A percentile compares a stretch with the other conserved stretches of the same genome.
Conservation (phyloP, 2,113 vertebrate species). For the Oreotragus oreotragus region DNA sequence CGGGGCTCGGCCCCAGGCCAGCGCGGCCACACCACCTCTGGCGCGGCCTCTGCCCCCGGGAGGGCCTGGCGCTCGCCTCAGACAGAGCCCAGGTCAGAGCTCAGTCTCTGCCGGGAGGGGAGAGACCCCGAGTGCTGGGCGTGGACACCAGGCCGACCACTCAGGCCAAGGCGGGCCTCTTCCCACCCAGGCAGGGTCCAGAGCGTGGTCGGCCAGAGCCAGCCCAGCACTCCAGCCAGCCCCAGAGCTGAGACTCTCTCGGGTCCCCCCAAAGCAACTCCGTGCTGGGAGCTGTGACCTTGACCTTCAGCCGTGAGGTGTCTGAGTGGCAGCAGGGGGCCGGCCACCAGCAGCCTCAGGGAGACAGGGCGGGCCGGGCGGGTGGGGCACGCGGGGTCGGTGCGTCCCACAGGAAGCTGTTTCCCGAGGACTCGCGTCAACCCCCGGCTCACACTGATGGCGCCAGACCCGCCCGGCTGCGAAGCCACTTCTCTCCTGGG, state of each 20-base stretch:
- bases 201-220: not conserved
- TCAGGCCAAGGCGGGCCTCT: not conserved
- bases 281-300: not conserved
- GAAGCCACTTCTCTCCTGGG: not conserved
- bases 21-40: accelerated
- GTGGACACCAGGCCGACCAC: not conserved
- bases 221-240: not conserved
- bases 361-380: too few species aligned
- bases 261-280: not conserved
- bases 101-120: not conserved
- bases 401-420: not conserved
- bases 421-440: not conserved
- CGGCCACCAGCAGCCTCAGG: not conserved
- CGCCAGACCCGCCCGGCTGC: not conserved
- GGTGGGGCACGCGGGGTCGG: not conserved
- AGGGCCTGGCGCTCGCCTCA: not conserved
- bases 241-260: not conserved
- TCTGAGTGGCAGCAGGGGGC: not conserved
- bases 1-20: not conserved
- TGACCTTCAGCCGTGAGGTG: not conserved
- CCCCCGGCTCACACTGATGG: not conserved
- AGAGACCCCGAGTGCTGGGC: not conserved
- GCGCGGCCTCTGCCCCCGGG: not conserved
- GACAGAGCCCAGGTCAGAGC: not conserved
- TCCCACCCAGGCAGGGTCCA: not conserved